Evolutionary conservation across 2,113 vertebrate species (phyloP).

Genomic region (Cephalopholis sonnerati): DNA sequence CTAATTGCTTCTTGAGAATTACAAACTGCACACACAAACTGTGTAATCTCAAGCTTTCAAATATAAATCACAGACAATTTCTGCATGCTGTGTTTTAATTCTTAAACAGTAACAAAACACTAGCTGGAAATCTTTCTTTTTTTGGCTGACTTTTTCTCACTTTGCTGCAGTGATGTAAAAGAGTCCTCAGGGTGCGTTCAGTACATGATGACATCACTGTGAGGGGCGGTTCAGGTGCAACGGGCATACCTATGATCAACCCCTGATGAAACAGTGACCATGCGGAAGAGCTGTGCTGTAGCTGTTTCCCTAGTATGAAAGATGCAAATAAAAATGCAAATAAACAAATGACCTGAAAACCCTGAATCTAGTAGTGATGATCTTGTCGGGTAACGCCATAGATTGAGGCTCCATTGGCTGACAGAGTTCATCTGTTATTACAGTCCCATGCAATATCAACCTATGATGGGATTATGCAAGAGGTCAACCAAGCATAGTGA

Average conservation of each 20-base stretch:
- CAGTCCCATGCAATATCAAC: constrained; percentile 31
- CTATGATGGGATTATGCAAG: constrained; percentile 61
- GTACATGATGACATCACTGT: constrained; percentile 13
- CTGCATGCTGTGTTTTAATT: constrained; percentile 5
- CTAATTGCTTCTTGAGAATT: constrained; percentile 23
- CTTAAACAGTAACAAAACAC: background rate
- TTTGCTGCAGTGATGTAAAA: background rate
- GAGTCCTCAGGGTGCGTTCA: constrained; percentile 15
- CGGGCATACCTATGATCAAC: background rate
- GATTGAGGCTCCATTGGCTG: constrained; percentile 11
- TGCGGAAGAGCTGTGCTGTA: background rate
- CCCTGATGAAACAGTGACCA: background rate
- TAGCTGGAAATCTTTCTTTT: background rate
- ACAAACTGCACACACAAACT: background rate
- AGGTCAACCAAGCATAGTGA: constrained; percentile 41
- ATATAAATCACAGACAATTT: background rate
- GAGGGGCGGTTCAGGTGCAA: background rate
- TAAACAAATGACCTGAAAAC: constrained; percentile 10
- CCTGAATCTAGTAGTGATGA: background rate
- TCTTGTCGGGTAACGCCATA: constrained; percentile 1
- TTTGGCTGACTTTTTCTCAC: background rate
- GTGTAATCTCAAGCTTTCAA: constrained; percentile 1
- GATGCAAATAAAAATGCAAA: background rate
- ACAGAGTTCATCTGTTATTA: constrained; percentile 32
- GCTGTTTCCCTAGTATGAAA: background rate